Base-by-base conservation (phyloP, 2,888 invertebrate genomes). In the Drosophila mayaguana region DNA sequence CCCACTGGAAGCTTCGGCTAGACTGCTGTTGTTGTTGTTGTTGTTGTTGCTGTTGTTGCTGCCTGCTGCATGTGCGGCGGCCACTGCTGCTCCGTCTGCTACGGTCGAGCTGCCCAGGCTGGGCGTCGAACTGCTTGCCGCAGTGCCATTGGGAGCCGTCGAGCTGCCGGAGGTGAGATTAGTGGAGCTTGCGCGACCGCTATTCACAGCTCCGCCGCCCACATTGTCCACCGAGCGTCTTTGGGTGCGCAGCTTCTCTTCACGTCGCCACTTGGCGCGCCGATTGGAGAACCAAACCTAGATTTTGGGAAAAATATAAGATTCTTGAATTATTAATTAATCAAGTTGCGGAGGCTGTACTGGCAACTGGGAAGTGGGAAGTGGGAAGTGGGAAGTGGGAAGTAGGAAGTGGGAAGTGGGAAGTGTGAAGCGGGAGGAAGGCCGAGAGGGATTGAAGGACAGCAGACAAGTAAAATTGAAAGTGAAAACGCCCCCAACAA, bases 241-340 rank as follows among this genome's bases (percentile, higher is more conserved):
- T 93, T 99, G 99, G 92, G 97, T 98, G 61, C 99, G 95, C 70
- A 99, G 95, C 93, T 99, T 99, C 93, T 99, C 99, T 92, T 99
- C 99, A 20, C 99, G 95, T 60, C 99, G 96, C 98, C 99, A 99
- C 94, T 99, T 99, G 83, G 99, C 99, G 56, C 99, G 95, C 63
- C 99, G 96, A 94, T 99, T 99, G 77, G 98, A 99, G 94, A 99
- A 99, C 99, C 99, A 99, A 56, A 99, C 99, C 98, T 99, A 95
- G 61, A 50, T 50, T 61, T 22, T 4, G 20, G 2, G 20, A 18
- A 25, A 25, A 34, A 2, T 8, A 36, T 22, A 32, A 48, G 48
- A 28, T 34, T 43, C 8, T 18, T 12, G 18, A 32, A 50, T 51
- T 20, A 36, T 25, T 11, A 46, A 1, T 25, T 9, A 28, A 22